Percentiles rank a stretch among this genome's conserved stretches.
Evolutionary conservation across 2,113 vertebrate species (phyloP).

Genomic region (Phylloscopus whistleri): DNA sequence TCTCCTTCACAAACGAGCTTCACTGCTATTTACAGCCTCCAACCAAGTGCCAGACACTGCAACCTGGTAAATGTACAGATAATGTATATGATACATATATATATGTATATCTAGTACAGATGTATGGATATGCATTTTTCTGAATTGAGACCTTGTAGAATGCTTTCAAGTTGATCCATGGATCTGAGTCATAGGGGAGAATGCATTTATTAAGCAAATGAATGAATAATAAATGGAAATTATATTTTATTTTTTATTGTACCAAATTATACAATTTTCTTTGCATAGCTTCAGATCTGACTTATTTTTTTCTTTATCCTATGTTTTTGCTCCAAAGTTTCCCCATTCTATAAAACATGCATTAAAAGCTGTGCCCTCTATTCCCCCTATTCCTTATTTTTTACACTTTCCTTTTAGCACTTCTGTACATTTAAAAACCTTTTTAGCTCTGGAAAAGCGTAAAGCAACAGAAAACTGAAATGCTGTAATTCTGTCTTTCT

Average conservation of each 20-base stretch:
- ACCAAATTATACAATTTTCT: neutral
- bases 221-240: neutral
- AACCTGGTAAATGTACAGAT: neutral
- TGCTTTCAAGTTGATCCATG: neutral
- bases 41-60: neutral
- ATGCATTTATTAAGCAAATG: neutral
- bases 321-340: neutral
- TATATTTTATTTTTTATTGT: neutral
- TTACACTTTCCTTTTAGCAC: neutral
- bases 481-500: neutral
- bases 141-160: neutral
- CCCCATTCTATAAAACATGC: neutral
- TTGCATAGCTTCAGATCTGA: neutral
- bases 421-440: neutral
- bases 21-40: conserved; percentile 15
- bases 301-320: neutral
- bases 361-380: neutral
- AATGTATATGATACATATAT: neutral
- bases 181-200: neutral
- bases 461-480: neutral
- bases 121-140: neutral
- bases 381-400: neutral
- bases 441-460: neutral
- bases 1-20: neutral
- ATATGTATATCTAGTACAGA: too few relatives aligned